phyloP scores from a whole-genome alignment of 1,140 invertebrate species.

The Berghia stephanieae region DNA sequence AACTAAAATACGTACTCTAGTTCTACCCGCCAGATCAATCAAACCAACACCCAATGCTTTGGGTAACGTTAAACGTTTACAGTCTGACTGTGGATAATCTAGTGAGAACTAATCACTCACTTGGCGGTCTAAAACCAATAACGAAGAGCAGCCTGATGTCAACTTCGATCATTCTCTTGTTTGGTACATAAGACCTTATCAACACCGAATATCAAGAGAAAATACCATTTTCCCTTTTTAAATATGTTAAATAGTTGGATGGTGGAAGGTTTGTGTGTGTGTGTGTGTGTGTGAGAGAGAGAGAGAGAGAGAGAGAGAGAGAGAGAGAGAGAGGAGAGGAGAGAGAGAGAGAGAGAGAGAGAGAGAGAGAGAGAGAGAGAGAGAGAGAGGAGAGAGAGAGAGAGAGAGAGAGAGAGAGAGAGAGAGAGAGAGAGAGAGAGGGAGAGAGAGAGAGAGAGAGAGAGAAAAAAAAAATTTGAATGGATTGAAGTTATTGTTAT shows the following conservation, averaged over 20 bases:
- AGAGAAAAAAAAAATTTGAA: background rate
- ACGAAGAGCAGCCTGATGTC: too few species aligned
- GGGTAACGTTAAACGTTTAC: too few species aligned
- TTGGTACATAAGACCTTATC: background rate
- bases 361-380: background rate
- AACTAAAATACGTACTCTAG: too few species aligned
- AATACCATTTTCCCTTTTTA: background rate
- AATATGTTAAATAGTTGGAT: background rate
- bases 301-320: background rate
- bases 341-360: background rate
- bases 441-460: background rate
- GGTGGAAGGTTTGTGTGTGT: constrained; percentile 10
- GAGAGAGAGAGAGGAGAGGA: background rate
- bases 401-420: background rate
- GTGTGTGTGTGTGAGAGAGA: constrained; percentile 1
- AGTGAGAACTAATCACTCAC: too few species aligned
- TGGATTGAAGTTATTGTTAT: background rate
- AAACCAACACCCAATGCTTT: too few species aligned
- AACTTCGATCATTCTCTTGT: background rate
- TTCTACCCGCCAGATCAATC: too few species aligned
- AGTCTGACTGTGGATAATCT: too few species aligned
- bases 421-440: background rate
- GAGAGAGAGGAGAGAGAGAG: background rate
- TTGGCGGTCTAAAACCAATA: too few species aligned
- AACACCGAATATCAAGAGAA: background rate